phyloP scores from a whole-genome alignment of 2,113 vertebrate species.

The Dendrocopos noguchii region DNA sequence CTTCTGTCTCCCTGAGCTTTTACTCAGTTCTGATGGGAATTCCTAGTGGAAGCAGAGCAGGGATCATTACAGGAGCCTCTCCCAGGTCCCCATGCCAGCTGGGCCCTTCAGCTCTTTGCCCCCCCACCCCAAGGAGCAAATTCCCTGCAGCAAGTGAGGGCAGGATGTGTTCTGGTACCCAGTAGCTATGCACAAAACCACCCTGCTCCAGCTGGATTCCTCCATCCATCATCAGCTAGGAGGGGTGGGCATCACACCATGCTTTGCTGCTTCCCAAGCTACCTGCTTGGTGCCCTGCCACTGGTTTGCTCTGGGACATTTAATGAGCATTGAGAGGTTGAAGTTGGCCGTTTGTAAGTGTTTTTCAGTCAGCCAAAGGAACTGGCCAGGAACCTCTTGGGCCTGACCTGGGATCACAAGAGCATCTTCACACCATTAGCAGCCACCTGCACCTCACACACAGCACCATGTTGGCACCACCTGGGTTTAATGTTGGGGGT shows the following conservation, averaged over 20 bases:
- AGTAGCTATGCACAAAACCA: constrained; percentile 24
- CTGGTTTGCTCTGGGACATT: constrained; percentile 9
- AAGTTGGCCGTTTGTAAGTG: neutral
- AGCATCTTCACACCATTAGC: neutral
- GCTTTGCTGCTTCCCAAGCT: neutral
- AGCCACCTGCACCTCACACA: neutral
- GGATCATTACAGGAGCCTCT: constrained; percentile 28
- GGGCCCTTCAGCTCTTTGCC: neutral
- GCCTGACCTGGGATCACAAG: neutral
- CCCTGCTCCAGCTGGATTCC: neutral
- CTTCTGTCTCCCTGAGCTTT: constrained; percentile 38
- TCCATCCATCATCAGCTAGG: neutral
- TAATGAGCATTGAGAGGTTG: neutral
- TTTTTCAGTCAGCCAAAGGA: neutral
- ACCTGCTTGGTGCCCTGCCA: neutral
- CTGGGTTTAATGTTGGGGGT: neutral
- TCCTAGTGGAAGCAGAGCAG: constrained; percentile 41
- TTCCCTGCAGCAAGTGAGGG: neutral
- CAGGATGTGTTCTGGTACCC: neutral
- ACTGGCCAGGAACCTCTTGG: neutral
- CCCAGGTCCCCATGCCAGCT: neutral
- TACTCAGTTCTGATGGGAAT: constrained; percentile 25
- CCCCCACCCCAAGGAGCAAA: neutral
- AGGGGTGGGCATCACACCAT: neutral
- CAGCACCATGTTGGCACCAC: accelerated